A percentile compares a stretch with the other conserved stretches of the same genome.
Evolutionary conservation across 2,888 invertebrate genomes (phyloP).

Genomic region (Anoplius nigerrimus): DNA sequence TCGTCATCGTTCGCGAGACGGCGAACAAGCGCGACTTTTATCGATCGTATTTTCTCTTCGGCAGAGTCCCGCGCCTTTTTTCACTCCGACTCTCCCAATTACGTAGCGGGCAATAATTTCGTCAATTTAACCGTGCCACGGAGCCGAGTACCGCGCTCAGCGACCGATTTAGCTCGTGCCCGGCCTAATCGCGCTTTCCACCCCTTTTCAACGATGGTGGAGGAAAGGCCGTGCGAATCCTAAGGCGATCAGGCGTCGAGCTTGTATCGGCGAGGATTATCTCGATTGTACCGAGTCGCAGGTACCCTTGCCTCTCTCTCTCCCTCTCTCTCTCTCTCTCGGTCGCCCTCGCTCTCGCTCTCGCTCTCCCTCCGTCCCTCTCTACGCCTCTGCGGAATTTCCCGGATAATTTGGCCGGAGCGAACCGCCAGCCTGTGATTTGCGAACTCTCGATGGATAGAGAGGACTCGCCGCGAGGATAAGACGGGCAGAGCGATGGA

Average conservation of each 20-base stretch:
- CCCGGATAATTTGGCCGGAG: conserved; percentile 55
- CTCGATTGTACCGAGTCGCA: conserved; percentile 38
- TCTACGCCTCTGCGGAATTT: conserved; percentile 49
- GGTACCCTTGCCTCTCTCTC: conserved; percentile 12
- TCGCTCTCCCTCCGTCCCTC: no score
- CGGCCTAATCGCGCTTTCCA: conserved; percentile 24
- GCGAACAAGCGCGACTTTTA: no score
- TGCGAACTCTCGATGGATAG: conserved; percentile 58
- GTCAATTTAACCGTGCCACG: no score
- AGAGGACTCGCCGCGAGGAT: conserved; percentile 43
- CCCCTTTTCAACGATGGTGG: conserved; percentile 13
- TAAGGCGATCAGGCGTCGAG: conserved; percentile 40
- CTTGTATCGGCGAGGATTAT: conserved; percentile 43
- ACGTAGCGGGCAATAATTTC: no score
- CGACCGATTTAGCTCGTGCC: conserved; percentile 17
- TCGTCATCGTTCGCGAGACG: no score
- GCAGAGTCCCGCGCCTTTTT: no score
- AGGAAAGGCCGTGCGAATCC: conserved; percentile 20
- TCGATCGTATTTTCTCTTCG: no score
- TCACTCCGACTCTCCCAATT: no score
- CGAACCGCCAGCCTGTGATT: conserved; percentile 59
- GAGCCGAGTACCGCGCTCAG: no score
- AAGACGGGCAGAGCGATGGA: conserved; percentile 39
- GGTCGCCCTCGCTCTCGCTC: no score
- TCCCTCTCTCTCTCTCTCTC: no score